phyloP scores from a whole-genome alignment of 2,797 vertebrate genomes.

The Streptopelia turtur region DNA sequence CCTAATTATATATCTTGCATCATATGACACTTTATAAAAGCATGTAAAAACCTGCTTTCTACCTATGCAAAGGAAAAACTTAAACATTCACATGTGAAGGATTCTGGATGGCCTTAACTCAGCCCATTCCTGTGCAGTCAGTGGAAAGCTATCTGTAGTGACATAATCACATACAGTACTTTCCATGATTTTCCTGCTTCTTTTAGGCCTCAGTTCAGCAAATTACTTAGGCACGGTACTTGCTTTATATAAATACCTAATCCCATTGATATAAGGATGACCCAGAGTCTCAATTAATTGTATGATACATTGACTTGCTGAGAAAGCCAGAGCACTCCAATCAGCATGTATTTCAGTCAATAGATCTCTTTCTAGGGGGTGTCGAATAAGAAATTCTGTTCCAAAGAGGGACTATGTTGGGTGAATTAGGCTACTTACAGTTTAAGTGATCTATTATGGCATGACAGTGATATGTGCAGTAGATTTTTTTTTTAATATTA shows the following conservation, averaged over 20 bases:
- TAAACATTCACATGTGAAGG: background rate
- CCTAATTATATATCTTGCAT: too few species aligned
- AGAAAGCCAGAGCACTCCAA: background rate
- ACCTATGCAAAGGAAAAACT: background rate
- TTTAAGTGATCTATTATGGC: background rate
- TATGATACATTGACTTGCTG: background rate
- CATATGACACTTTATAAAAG: fast-evolving
- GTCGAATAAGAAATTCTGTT: background rate
- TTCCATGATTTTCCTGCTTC: background rate
- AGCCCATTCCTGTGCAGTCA: fast-evolving
- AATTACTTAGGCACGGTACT: background rate
- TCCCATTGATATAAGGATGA: background rate
- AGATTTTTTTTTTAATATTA: background rate
- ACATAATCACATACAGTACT: background rate
- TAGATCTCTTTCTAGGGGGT: background rate
- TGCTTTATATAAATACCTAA: background rate
- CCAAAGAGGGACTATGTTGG: background rate
- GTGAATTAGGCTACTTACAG: background rate
- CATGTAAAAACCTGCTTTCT: fast-evolving
- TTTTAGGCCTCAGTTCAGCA: background rate
- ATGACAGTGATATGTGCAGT: fast-evolving
- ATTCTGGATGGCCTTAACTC: background rate
- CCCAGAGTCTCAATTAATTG: background rate
- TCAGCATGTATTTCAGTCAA: background rate
- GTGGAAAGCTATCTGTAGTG: background rate